Conservation (phyloP, 2,113 vertebrate species). For the Lanius collurio region DNA sequence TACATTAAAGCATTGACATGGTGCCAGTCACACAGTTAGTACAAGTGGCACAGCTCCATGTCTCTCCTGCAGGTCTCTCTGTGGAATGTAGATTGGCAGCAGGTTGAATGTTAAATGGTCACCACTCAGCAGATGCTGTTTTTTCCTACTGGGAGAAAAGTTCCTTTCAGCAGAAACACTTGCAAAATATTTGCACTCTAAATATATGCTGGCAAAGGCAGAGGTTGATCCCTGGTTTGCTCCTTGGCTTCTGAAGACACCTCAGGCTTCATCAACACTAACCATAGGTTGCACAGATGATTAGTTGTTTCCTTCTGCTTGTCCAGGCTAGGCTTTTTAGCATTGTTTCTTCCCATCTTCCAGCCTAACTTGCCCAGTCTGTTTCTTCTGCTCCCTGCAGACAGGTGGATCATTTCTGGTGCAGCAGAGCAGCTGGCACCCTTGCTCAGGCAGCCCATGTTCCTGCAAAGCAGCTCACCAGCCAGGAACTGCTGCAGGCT, state of each 20-base stretch:
- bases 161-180: slow-evolving; percentile 49
- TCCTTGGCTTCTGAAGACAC: background rate
- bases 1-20: slow-evolving; percentile 69
- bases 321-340: background rate
- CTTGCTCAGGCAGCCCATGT: background rate
- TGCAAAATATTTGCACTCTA: slow-evolving; percentile 38
- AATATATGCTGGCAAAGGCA: background rate
- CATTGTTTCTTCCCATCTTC: background rate
- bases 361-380: background rate
- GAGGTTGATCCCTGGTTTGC: background rate
- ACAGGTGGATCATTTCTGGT: background rate
- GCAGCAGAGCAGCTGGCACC: slow-evolving; percentile 16
- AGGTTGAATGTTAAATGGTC: slow-evolving; percentile 71
- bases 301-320: background rate
- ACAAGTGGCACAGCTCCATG: slow-evolving; percentile 68
- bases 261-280: background rate
- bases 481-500: background rate
- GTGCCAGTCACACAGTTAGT: slow-evolving; percentile 72
- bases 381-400: background rate
- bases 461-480: slow-evolving; percentile 2
- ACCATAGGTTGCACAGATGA: background rate
- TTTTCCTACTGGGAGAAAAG: slow-evolving; percentile 51
- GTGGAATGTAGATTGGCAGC: slow-evolving; percentile 69
- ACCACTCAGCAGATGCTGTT: slow-evolving; percentile 65
- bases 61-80: slow-evolving; percentile 49